These are phyloP conservation scores for Microctonus hyperodae DNA, from an alignment of 2,888 invertebrate genomes.

Conservation along the genomic window DNA sequence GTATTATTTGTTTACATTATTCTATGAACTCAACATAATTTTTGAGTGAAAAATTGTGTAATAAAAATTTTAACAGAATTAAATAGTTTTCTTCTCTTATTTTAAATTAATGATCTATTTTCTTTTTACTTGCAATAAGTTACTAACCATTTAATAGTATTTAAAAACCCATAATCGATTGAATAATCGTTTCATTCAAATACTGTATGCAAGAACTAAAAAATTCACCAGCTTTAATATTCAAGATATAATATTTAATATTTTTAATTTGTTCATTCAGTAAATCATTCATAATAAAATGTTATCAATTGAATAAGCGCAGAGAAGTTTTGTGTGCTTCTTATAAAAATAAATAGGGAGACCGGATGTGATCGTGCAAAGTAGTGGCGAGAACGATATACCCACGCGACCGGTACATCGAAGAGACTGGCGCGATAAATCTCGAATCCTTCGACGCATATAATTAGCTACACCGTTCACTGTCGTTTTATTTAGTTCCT, in stretches of 20 bases:
- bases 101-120: no score
- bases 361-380: slow-evolving; percentile 27
- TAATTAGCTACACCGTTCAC: slow-evolving; percentile 46
- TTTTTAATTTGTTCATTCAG: slow-evolving; percentile 1
- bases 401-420: slow-evolving; percentile 29
- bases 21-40: no score
- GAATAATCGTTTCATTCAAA: slow-evolving; percentile 3
- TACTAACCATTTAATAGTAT: no score
- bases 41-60: no score
- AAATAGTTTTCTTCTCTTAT: no score
- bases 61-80: no score
- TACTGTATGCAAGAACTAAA: slow-evolving; percentile 22
- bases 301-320: slow-evolving; percentile 29
- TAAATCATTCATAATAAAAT: slow-evolving; percentile 26
- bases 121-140: no score
- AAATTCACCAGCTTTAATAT: slow-evolving; percentile 19
- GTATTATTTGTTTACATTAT: no score
- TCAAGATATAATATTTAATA: slow-evolving; percentile 1
- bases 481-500: slow-evolving; percentile 19
- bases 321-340: slow-evolving; percentile 27
- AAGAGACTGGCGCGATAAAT: slow-evolving; percentile 49
- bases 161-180: background rate
- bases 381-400: slow-evolving; percentile 16
- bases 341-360: slow-evolving; percentile 3
- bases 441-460: slow-evolving; percentile 49